A percentile compares a stretch with the other conserved stretches of the same genome.
Conservation (phyloP, 2,797 vertebrate genomes). For the Gymnoscopelus braueri region DNA sequence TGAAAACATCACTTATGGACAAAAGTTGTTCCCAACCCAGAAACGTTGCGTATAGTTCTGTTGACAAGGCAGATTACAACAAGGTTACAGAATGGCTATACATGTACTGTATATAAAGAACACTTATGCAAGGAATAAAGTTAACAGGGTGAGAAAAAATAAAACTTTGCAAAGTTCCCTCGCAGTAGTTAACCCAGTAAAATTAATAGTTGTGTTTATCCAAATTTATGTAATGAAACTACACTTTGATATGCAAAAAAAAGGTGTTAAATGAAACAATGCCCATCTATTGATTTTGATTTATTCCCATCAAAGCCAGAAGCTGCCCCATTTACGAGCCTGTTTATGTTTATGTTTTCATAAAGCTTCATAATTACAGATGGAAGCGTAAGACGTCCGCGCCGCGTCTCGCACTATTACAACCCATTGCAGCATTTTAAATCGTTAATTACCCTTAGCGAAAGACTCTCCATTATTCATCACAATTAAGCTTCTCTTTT, state of each 20-base stretch:
- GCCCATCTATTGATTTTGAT: conserved; percentile 2
- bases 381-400: conserved; percentile 35
- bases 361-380: conserved; percentile 55
- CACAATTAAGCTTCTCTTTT: conserved; percentile 73
- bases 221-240: conserved; percentile 6
- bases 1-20: too few species aligned
- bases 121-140: not conserved
- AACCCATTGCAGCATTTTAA: conserved; percentile 65
- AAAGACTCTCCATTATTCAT: conserved; percentile 76
- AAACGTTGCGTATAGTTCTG: too few species aligned
- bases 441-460: conserved; percentile 74
- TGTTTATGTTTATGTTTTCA: conserved; percentile 26
- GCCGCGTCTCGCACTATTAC: conserved; percentile 60
- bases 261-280: conserved; percentile 43
- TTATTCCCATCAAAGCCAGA: conserved; percentile 45
- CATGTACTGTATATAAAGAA: too few species aligned
- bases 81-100: too few species aligned
- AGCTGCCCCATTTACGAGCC: conserved; percentile 53
- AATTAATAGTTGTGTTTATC: conserved; percentile 30
- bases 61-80: too few species aligned
- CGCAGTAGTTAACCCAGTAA: conserved; percentile 32
- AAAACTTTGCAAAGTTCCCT: conserved; percentile 49
- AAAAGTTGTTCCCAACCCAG: too few species aligned
- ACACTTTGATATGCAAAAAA: conserved; percentile 68
- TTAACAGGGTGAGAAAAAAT: not conserved